These are phyloP conservation scores for Rhagium mordax DNA, from an alignment of 2,888 invertebrate species.

Conservation along the genomic window DNA sequence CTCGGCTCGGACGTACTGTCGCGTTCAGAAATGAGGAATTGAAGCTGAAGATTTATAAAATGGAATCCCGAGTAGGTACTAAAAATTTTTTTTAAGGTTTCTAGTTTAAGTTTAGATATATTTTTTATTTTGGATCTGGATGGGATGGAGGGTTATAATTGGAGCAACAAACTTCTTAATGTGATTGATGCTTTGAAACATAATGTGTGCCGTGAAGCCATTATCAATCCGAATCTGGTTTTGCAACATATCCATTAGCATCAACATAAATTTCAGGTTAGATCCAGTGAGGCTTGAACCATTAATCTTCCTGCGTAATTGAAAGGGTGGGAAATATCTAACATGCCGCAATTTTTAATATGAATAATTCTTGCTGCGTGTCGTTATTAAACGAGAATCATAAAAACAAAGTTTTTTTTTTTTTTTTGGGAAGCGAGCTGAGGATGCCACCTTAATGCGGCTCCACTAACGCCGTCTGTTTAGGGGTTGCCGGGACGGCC, in stretches of 20 bases:
- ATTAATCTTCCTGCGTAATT: slow-evolving; percentile 13
- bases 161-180: too few species aligned
- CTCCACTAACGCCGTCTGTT: neutral
- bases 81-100: too few species aligned
- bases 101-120: too few species aligned
- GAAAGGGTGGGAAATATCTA: neutral
- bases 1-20: neutral
- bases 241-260: slow-evolving; percentile 11
- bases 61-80: too few species aligned
- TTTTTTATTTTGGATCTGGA: too few species aligned
- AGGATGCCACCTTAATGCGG: neutral
- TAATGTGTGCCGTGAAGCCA: neutral
- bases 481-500: neutral
- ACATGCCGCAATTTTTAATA: slow-evolving; percentile 3
- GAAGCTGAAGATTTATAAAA: neutral
- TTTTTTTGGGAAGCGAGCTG: too few species aligned
- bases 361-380: neutral
- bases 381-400: neutral
- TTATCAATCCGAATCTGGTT: slow-evolving; percentile 11
- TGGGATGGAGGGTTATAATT: too few species aligned
- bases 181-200: too few species aligned
- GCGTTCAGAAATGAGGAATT: neutral
- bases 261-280: slow-evolving; percentile 8
- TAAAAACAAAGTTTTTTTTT: too few species aligned
- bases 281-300: neutral